A percentile compares a stretch with the other conserved stretches of the same genome.
Conservation (phyloP, 2,113 vertebrate species). For the Rousettus leschenaultii region DNA sequence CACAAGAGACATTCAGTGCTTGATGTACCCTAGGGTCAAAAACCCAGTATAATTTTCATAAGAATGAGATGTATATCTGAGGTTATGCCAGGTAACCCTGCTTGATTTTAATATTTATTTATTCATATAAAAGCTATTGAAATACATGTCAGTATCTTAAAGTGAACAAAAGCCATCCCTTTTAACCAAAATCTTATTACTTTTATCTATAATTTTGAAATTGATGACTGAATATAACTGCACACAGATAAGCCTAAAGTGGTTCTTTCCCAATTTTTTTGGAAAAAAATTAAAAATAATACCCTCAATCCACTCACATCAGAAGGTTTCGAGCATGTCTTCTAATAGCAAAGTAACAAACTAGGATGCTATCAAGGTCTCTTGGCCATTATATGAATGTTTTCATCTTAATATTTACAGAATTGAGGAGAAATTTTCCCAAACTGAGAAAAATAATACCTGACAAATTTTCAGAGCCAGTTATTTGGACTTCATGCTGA, state of each 20-base stretch:
- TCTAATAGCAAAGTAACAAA: background rate
- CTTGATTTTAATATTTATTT: background rate
- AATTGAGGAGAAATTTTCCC: background rate
- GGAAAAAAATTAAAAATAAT: background rate
- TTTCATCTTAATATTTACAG: conserved; percentile 2
- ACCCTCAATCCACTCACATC: background rate
- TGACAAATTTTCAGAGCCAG: background rate
- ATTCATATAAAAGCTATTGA: background rate
- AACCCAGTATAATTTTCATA: conserved; percentile 12
- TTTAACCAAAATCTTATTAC: background rate
- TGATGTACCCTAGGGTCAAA: background rate
- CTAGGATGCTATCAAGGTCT: background rate
- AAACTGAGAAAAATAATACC: background rate
- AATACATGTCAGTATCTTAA: background rate
- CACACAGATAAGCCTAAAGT: background rate
- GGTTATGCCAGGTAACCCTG: background rate
- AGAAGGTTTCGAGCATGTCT: background rate
- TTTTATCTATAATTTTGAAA: background rate
- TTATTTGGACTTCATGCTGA: conserved; percentile 25
- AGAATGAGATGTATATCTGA: background rate
- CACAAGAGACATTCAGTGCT: background rate
- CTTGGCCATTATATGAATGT: background rate
- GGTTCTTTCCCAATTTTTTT: background rate
- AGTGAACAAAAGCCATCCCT: background rate
- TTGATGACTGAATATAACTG: background rate